These are phyloP conservation scores for Telmatochromis bifrenatus DNA, from an alignment of 2,113 vertebrate genomes.

Conservation along the genomic window DNA sequence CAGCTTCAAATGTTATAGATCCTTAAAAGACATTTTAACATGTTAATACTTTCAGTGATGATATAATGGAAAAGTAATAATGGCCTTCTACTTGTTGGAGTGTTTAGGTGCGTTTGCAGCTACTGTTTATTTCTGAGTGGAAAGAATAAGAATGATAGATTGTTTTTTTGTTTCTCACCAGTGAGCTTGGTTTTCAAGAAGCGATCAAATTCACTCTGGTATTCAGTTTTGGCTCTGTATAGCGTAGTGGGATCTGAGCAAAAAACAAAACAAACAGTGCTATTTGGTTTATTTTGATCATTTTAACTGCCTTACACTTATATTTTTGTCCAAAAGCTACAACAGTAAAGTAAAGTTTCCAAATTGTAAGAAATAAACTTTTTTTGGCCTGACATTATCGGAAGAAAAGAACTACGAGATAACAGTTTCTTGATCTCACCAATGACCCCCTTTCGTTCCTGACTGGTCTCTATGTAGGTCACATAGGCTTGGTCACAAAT, in stretches of 20 bases:
- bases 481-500: constrained; percentile 41
- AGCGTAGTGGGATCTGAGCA: constrained; percentile 60
- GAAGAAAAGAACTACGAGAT: not conserved
- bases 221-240: constrained; percentile 66
- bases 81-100: not conserved
- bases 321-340: not conserved
- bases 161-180: constrained; percentile 18
- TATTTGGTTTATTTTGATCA: not conserved
- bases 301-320: not conserved
- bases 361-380: not conserved
- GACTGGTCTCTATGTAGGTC: constrained; percentile 46
- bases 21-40: constrained; percentile 11
- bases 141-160: not conserved
- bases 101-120: not conserved
- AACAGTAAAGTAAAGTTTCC: not conserved
- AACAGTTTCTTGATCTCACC: constrained; percentile 36
- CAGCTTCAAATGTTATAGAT: constrained; percentile 23
- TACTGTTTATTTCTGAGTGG: not conserved
- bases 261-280: not conserved
- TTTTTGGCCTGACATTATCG: not conserved
- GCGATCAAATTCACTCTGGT: constrained; percentile 60
- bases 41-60: not conserved
- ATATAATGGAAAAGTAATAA: not conserved
- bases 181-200: not conserved
- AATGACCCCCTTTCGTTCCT: constrained; percentile 38